Evolutionary conservation across 2,888 invertebrate species (phyloP).

Genomic region (Tanypteryx hageni): DNA sequence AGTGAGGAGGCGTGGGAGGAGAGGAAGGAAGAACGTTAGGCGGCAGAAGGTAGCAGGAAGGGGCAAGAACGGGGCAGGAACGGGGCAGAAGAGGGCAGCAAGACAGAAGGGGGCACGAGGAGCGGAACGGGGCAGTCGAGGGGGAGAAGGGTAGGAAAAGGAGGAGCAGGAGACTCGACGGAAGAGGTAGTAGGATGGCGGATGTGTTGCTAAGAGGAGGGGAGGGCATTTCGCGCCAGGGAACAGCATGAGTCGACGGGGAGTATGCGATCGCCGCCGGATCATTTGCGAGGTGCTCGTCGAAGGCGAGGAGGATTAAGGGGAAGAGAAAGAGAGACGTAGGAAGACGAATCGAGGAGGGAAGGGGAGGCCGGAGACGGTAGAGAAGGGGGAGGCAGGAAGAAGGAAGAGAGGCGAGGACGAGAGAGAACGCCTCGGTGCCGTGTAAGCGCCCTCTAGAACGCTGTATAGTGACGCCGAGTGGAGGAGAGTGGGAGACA

Average conservation of each 20-base stretch:
- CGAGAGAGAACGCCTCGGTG: background rate
- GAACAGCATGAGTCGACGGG: background rate
- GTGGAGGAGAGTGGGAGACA: too few species aligned
- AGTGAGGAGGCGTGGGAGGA: background rate
- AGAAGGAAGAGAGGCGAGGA: background rate
- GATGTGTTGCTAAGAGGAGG: background rate
- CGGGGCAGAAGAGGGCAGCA: background rate
- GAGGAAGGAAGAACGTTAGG: background rate
- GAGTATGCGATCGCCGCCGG: slow-evolving; percentile 15
- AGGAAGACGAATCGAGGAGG: background rate
- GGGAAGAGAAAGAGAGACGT: background rate
- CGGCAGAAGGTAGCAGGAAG: background rate
- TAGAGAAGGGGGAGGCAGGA: background rate
- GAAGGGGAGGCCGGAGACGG: background rate
- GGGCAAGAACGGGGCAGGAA: background rate
- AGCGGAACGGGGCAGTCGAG: background rate
- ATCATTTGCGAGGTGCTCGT: slow-evolving; percentile 34
- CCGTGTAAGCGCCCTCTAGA: too few species aligned
- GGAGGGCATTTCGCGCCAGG: background rate
- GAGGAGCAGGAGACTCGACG: background rate
- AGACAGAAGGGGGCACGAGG: background rate
- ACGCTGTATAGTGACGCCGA: too few species aligned
- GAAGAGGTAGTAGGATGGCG: background rate
- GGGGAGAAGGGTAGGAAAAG: background rate
- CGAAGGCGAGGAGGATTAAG: background rate